Percentiles rank a stretch among this genome's conserved stretches.
Conservation (phyloP, 2,888 invertebrate species). For the Didymodactylos carnosus region DNA sequence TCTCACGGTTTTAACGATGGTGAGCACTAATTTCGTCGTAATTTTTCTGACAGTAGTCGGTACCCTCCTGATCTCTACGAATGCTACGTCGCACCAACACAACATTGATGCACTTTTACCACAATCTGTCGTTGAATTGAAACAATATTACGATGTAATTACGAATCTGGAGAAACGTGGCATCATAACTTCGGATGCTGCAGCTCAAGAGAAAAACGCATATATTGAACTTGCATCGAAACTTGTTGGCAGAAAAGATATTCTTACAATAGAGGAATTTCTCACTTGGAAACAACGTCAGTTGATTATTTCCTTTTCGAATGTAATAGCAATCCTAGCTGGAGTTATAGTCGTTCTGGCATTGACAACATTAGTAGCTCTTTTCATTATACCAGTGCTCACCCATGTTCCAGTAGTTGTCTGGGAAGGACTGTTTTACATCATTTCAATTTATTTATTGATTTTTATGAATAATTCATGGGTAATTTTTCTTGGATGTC, state of each 20-base stretch:
- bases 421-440: not conserved
- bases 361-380: not conserved
- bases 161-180: not conserved
- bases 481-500: not conserved
- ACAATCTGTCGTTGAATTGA: not conserved
- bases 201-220: not conserved
- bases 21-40: no score
- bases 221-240: not conserved
- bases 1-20: no score
- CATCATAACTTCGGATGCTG: not conserved
- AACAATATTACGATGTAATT: not conserved
- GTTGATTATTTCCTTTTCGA: not conserved
- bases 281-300: not conserved
- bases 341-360: not conserved
- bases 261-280: not conserved
- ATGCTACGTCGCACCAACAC: not conserved
- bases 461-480: not conserved
- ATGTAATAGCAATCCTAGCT: not conserved
- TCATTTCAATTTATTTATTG: not conserved
- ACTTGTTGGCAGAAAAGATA: not conserved
- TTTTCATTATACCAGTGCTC: not conserved
- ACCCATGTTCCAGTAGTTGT: not conserved
- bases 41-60: no score
- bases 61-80: not conserved
- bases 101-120: not conserved